Base-by-base conservation (phyloP, 2,888 invertebrate species). In the Drosophila leonis region DNA sequence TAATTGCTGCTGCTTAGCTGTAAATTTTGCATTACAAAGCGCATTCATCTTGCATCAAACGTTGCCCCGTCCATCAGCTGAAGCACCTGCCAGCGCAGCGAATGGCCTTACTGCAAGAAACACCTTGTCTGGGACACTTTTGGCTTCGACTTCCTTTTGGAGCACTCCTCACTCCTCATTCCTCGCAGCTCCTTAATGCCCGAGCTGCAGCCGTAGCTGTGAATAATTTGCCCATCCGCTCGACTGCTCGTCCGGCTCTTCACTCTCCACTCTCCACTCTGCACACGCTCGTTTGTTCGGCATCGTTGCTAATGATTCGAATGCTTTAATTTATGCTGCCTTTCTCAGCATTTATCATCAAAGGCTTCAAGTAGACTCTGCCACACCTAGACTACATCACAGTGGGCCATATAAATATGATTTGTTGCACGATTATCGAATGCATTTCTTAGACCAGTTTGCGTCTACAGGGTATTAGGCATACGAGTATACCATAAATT, bases 241-340 rank as follows among this genome's bases (percentile, higher is more conserved):
- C 20, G 66, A 29, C 65, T 44, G 18, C 54, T 39, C 41, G 51
- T 35, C 54, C 46, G 54, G 56, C 49, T 12, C 29, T 15, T 24
- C 24, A 29, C 67, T 49, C 18, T 37, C 7, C 41, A 49, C 24
- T 49, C 48, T 41, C 37, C 42, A 6, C 24, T 24, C 35, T 48
- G n/a, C 46, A 24, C 20, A 70, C 54, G 65, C 92, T 92, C 81
- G 91, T 92, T 91, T 87, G 92, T 87, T 88, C 84, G 82, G 92
- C 91, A 80, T 88, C 91, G 87, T 75, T 91, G 88, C 91, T 88
- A 91, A 92, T 86, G 88, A 91, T 88, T 91, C 88, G 78, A 90
- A 91, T 91, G 90, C 87, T 84, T 86, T 90, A 90, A 90, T 92
- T 90, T 80, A 77, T 80, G 78, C 83, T 64, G 75, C 55, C 69